A percentile compares a stretch with the other conserved stretches of the same genome.
Conservation (phyloP, 2,888 invertebrate genomes). For the Xylota sylvarum region DNA sequence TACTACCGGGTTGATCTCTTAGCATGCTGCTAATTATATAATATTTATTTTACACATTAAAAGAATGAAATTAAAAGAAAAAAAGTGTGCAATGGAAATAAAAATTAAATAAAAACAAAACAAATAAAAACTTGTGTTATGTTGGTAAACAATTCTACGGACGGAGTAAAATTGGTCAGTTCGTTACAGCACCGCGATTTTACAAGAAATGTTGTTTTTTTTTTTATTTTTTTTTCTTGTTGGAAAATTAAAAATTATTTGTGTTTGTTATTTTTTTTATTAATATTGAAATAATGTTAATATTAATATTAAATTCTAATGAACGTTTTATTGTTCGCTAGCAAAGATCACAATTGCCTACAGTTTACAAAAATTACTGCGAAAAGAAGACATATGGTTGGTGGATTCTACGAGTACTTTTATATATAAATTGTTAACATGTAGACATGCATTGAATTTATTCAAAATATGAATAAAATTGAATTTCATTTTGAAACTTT, state of each 20-base stretch:
- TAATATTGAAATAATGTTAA: neutral
- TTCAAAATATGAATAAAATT: neutral
- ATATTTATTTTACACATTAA: neutral
- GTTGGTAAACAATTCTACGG: conserved; percentile 68
- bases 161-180: conserved; percentile 76
- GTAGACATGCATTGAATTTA: neutral
- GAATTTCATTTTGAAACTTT: neutral
- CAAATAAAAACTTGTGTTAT: conserved; percentile 25
- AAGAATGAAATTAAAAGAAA: neutral
- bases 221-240: neutral
- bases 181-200: conserved; percentile 64
- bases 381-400: conserved; percentile 6
- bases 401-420: neutral
- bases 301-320: conserved; percentile 2
- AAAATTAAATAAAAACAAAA: conserved; percentile 15
- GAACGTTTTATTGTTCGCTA: neutral
- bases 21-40: conserved; percentile 53
- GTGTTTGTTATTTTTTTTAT: neutral
- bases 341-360: neutral
- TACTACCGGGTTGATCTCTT: conserved; percentile 71
- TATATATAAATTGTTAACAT: neutral
- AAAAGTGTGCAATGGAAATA: conserved; percentile 19
- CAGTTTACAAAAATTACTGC: neutral
- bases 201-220: conserved; percentile 10
- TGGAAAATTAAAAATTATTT: neutral